Conservation (phyloP, 53 echinoderm and acorn worm genomes). For the Echinometra lucunter region DNA sequence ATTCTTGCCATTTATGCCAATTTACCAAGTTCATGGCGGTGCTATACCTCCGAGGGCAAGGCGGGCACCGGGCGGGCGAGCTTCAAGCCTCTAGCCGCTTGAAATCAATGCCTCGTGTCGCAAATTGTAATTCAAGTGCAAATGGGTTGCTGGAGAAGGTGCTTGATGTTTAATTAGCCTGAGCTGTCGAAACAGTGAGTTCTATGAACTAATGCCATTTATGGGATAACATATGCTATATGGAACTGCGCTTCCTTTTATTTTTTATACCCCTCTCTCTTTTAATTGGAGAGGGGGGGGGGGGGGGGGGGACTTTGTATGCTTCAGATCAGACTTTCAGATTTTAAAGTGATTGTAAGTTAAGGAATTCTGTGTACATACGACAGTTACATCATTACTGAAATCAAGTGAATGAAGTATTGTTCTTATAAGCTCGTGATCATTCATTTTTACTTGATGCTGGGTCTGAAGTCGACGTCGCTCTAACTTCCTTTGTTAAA, state of each 20-base stretch:
- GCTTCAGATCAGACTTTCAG: no score
- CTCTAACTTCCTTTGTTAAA: no score
- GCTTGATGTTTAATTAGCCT: neutral
- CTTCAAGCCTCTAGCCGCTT: conserved; percentile 5
- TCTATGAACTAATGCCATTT: neutral
- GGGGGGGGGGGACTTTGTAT: no score
- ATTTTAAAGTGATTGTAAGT: no score
- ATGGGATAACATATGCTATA: neutral
- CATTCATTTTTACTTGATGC: no score
- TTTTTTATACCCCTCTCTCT: neutral
- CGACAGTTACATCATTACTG: no score
- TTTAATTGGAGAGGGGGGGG: no score
- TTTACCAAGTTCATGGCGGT: conserved; percentile 60
- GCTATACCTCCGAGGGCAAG: conserved; percentile 4
- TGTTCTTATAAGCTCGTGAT: no score
- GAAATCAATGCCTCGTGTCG: neutral
- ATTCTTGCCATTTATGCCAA: conserved; percentile 58
- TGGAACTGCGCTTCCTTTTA: no score
- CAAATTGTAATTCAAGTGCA: neutral
- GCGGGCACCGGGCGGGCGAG: conserved; percentile 41
- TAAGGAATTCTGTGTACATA: no score
- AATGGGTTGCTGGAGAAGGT: neutral
- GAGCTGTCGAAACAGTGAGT: neutral
- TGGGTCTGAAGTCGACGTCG: no score
- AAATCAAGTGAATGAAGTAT: no score